Conservation (phyloP, 1,140 invertebrate species). For the Globodera ellingtonae region DNA sequence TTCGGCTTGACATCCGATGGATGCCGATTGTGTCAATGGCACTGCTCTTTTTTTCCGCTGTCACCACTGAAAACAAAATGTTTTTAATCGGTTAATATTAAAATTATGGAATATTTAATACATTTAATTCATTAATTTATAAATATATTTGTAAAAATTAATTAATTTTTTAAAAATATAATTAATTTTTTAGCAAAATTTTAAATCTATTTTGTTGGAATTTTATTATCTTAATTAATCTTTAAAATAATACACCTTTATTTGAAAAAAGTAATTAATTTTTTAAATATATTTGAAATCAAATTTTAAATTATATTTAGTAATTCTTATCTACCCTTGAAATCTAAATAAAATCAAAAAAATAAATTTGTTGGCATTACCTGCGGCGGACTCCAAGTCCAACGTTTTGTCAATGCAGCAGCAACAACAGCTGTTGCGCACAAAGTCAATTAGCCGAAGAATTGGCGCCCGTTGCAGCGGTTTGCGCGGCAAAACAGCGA, state of each 20-base stretch:
- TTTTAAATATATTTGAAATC: too few relatives aligned
- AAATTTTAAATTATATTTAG: too few relatives aligned
- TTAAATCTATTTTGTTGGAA: too few relatives aligned
- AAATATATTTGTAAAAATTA: too few relatives aligned
- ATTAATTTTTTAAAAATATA: too few relatives aligned
- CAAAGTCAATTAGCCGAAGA: slow-evolving; percentile 47
- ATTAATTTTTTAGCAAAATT: too few relatives aligned
- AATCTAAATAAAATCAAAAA: background rate
- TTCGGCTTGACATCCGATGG: slow-evolving; percentile 49
- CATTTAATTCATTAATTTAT: too few relatives aligned
- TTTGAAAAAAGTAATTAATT: too few relatives aligned
- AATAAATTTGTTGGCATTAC: background rate
- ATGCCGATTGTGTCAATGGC: slow-evolving; percentile 41
- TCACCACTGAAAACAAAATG: slow-evolving; percentile 38
- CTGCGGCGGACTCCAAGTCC: slow-evolving; percentile 48
- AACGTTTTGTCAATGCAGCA: slow-evolving; percentile 18
- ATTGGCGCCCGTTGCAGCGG: slow-evolving; percentile 58
- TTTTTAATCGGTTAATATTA: background rate
- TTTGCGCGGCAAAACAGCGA: slow-evolving; percentile 61
- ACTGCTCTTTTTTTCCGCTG: slow-evolving; percentile 47
- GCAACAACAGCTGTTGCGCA: slow-evolving; percentile 34
- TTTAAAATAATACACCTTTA: too few relatives aligned
- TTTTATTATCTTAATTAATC: too few relatives aligned
- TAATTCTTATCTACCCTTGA: too few relatives aligned
- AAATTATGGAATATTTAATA: background rate